phyloP scores from a whole-genome alignment of 2,888 invertebrate species.

The Prenolepis imparis region DNA sequence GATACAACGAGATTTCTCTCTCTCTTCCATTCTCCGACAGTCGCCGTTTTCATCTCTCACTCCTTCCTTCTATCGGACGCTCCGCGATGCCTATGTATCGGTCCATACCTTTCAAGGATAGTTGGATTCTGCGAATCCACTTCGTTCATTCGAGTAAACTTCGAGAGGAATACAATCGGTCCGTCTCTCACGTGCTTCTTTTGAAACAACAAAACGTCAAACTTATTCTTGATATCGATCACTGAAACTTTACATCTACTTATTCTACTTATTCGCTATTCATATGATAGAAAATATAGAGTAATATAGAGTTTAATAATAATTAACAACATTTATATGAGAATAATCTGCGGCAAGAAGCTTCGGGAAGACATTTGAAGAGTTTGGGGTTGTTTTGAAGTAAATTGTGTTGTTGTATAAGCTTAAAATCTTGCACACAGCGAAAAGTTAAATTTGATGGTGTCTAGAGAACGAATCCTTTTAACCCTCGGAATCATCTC shows the following conservation, averaged over 20 bases:
- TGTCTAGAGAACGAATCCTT: constrained; percentile 44
- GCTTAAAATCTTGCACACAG: background rate
- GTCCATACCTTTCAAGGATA: constrained; percentile 70
- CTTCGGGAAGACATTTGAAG: background rate
- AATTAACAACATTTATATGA: background rate
- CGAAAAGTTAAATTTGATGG: constrained; percentile 1
- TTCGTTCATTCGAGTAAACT: constrained; percentile 71
- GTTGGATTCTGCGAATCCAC: constrained; percentile 75
- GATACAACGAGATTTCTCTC: constrained; percentile 83
- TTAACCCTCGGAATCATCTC: constrained; percentile 58
- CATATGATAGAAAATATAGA: background rate
- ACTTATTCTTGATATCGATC: constrained; percentile 21
- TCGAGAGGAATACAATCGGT: constrained; percentile 60
- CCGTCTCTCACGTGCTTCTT: constrained; percentile 62
- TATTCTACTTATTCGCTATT: background rate
- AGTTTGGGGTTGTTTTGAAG: background rate
- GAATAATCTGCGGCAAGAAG: background rate
- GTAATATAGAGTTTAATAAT: background rate
- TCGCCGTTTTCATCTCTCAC: constrained; percentile 57
- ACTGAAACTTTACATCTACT: background rate
- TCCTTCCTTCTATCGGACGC: constrained; percentile 67
- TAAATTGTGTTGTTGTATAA: background rate
- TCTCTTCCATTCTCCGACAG: constrained; percentile 74
- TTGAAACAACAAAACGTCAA: constrained; percentile 61
- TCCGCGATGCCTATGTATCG: constrained; percentile 72